A percentile compares a stretch with the other conserved stretches of the same genome.
These are phyloP conservation scores for Nannospalax galili DNA, from an alignment of 2,113 vertebrate species.

Conservation along the genomic window DNA sequence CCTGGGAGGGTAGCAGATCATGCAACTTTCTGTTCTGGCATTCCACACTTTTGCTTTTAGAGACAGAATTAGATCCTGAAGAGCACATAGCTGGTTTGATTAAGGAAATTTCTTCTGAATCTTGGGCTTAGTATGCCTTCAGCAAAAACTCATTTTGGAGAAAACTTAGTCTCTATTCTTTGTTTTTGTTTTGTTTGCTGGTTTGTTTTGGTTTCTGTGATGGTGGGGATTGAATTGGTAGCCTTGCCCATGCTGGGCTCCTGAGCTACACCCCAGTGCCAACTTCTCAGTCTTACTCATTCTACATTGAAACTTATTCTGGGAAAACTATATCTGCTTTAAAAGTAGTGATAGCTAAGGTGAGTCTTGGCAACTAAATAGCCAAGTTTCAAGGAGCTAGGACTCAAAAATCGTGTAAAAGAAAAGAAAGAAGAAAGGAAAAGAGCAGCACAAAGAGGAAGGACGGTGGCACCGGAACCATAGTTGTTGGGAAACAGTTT, in stretches of 20 bases:
- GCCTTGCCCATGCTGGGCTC: not conserved
- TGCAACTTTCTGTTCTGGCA: not conserved
- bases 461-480: not conserved
- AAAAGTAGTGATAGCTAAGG: not conserved
- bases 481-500: not conserved
- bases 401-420: not conserved
- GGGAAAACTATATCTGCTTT: not conserved
- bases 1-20: not conserved
- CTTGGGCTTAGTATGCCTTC: not conserved
- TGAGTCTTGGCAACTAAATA: not conserved
- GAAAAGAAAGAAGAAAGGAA: not conserved
- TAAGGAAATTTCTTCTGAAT: not conserved
- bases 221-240: not conserved
- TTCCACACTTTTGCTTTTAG: not conserved
- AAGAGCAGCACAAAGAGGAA: not conserved
- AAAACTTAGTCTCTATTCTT: not conserved
- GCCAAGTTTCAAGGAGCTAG: not conserved
- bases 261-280: too few relatives aligned
- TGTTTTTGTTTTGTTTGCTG: not conserved
- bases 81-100: not conserved
- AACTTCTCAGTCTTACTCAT: not conserved
- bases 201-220: not conserved
- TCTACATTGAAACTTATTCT: not conserved
- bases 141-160: slow-evolving; percentile 3
- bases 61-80: not conserved